Evolutionary conservation across 2,113 vertebrate genomes (phyloP).

Genomic region (Sclerurus mexicanus): DNA sequence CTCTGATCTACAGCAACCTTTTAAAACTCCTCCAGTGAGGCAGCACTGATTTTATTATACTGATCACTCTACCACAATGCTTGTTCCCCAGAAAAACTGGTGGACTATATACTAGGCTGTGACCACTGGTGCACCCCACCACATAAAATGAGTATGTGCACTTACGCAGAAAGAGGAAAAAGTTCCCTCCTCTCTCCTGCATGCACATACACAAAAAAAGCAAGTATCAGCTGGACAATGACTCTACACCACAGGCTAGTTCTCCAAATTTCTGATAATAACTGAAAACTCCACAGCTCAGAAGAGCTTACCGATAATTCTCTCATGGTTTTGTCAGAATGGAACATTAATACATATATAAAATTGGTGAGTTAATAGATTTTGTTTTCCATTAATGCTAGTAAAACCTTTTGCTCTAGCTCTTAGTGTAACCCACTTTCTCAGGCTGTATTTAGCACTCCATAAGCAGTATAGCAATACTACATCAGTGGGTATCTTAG

Average conservation of each 20-base stretch:
- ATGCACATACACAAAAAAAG: fast-evolving
- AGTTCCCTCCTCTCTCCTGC: neutral
- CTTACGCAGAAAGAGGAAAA: neutral
- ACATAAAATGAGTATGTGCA: neutral
- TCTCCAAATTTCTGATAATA: neutral
- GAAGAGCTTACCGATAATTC: neutral
- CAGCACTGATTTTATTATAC: neutral
- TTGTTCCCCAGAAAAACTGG: neutral
- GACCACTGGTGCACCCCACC: neutral
- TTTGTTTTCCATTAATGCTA: neutral
- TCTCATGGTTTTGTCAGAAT: neutral
- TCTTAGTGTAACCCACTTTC: neutral
- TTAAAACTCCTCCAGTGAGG: neutral
- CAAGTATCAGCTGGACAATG: neutral
- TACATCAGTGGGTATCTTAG: neutral
- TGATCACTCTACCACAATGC: neutral
- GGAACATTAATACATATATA: neutral
- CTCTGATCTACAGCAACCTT: neutral
- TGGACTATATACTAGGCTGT: neutral
- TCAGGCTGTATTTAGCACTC: neutral
- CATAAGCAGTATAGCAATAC: neutral
- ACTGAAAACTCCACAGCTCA: neutral
- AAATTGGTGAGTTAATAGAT: neutral
- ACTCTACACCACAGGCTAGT: neutral
- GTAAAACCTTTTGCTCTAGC: neutral